Conservation (phyloP, 2,888 invertebrate genomes). For the Heliconius hortense region DNA sequence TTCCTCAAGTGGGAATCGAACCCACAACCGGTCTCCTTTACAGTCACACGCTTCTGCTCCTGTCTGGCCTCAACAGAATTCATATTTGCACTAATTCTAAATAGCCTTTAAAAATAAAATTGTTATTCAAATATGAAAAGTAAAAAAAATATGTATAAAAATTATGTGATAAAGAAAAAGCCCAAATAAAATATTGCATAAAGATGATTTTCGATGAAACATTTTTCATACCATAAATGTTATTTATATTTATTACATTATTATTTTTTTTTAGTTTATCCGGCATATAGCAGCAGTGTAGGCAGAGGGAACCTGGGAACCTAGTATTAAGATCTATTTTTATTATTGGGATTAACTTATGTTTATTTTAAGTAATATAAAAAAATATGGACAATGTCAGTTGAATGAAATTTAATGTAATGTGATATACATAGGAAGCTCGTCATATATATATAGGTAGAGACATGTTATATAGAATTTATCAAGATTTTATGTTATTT, state of each 20-base stretch:
- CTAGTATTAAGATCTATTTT: not conserved
- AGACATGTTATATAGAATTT: not conserved
- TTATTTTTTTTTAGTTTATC: too few species aligned
- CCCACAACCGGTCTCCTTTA: not conserved
- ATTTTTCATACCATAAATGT: too few species aligned
- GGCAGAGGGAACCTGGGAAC: too few species aligned
- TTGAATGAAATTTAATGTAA: not conserved
- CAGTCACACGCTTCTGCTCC: not conserved
- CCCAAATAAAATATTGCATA: too few species aligned
- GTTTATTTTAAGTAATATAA: not conserved
- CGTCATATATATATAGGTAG: not conserved
- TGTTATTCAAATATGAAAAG: not conserved
- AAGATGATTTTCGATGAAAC: not conserved
- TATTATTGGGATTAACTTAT: not conserved
- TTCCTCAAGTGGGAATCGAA: not conserved
- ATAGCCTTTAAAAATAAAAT: too few species aligned
- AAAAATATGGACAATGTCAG: not conserved
- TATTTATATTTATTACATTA: not conserved
- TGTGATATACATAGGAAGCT: conserved; percentile 1
- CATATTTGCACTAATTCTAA: too few species aligned
- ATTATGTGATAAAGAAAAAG: too few species aligned
- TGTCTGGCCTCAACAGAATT: not conserved
- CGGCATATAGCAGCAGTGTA: too few species aligned
- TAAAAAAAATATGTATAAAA: not conserved
- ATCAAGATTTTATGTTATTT: too few species aligned